Evolutionary conservation across 92 coral and sea anemone genomes (phyloP), one percentile per base, ranked within the genome.

Genomic region (Anthopleura xanthogrammica): DNA sequence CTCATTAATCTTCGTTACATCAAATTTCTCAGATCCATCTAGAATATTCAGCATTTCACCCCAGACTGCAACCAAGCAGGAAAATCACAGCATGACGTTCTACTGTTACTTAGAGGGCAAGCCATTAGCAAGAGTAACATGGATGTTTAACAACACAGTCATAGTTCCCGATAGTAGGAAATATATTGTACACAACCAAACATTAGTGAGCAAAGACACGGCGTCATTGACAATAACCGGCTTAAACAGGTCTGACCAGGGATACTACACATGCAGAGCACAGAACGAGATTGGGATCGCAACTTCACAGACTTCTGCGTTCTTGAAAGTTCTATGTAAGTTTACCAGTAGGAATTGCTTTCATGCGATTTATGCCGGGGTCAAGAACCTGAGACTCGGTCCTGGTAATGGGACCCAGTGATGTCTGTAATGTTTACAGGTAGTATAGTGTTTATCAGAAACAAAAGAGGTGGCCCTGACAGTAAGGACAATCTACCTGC

Each of bases 251-350:
- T 19, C 41, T 41, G 89, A 86, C 50, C 80, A 76, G 41, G 89
- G 89, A 58, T 55, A 66, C n/a, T 86, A 86, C 60, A 62, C 54
- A 12, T 86, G 89, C 36, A 50, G 57, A n/a, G 86, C 85, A 56
- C 12, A 39, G 12, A 86, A 86, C 57, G 68, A 60, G n/a, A 60
- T 78, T 55, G 82, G 52, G 11, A 50, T 0, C 4, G 70, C 39
- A 40, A 36, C 41, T n/a, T 54, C 82, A 41, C 6, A 2, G 9
- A 4, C 13, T 5, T 10, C 70, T 29, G 74, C 74, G 7, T 68
- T 23, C 41, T 13, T 68, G 16, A 68, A 22, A 68, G 74, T 68
- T 17, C 43, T 16, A 12, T 68, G 74, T 68, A 40, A 78, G 46
- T 52, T 13, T 57, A n/a, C 24, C 68, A 3, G 1, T 60, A 60